phyloP scores from a whole-genome alignment of 2,888 invertebrate genomes.

The Oscheius myriophilus region DNA sequence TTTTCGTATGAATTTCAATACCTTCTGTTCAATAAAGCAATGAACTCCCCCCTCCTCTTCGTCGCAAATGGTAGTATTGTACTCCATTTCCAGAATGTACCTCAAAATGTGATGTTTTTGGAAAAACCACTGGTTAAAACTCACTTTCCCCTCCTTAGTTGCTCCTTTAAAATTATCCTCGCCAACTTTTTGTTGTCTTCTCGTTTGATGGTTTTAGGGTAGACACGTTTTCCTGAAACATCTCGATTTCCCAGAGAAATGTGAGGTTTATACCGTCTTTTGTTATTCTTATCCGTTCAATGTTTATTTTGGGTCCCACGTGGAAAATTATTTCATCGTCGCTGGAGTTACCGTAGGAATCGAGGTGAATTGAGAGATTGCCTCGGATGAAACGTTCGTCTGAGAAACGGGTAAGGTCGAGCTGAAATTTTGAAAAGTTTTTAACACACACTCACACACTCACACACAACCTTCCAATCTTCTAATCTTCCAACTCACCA shows the following conservation, averaged over 20 bases:
- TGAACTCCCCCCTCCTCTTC: conserved; percentile 42
- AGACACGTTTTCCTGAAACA: conserved; percentile 39
- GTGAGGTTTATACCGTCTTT: conserved; percentile 40
- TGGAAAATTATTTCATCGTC: conserved; percentile 66
- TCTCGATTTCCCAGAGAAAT: not conserved
- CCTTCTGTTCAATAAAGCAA: conserved; percentile 33
- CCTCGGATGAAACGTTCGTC: conserved; percentile 52
- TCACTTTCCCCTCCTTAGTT: conserved; percentile 41
- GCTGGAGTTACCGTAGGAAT: conserved; percentile 65
- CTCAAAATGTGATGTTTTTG: conserved; percentile 9
- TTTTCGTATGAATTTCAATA: not conserved
- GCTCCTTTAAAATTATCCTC: conserved; percentile 52
- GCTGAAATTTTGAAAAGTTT: conserved; percentile 39
- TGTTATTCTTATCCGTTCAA: conserved; percentile 54
- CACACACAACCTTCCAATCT: too few relatives aligned
- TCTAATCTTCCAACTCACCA: conserved; percentile 37
- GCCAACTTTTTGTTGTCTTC: conserved; percentile 62
- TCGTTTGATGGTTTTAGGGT: conserved; percentile 56
- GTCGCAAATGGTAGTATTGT: conserved; percentile 47
- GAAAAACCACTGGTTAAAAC: not conserved
- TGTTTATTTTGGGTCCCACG: conserved; percentile 64
- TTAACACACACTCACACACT: too few relatives aligned
- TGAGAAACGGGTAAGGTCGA: conserved; percentile 62
- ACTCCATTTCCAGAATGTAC: conserved; percentile 52
- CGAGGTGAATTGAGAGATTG: conserved; percentile 61